A percentile compares a stretch with the other conserved stretches of the same genome.
phyloP scores from a whole-genome alignment of 1,140 invertebrate genomes.

The Propsilocerus akamusi region DNA sequence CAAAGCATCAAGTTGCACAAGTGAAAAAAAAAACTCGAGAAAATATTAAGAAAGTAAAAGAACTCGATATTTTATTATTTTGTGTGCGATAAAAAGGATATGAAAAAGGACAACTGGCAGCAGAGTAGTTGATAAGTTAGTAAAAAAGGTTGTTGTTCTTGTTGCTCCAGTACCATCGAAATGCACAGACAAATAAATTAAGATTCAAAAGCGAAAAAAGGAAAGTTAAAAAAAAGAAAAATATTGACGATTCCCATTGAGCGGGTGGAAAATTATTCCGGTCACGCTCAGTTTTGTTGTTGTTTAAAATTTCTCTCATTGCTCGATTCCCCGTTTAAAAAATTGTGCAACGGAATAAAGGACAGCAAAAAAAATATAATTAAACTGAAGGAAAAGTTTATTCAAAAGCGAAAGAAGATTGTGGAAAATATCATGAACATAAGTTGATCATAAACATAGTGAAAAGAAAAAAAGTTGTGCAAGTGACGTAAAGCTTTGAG shows the following conservation, averaged over 20 bases:
- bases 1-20: too few species aligned
- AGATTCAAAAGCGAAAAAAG: neutral
- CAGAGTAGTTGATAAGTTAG: too few species aligned
- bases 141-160: too few species aligned
- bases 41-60: too few species aligned
- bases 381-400: neutral
- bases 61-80: neutral
- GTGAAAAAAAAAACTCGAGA: constrained; percentile 21
- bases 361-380: neutral
- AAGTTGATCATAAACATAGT: neutral
- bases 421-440: neutral
- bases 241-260: neutral
- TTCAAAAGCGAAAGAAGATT: neutral
- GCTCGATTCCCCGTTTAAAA: too few species aligned
- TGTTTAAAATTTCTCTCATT: neutral
- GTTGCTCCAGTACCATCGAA: too few species aligned
- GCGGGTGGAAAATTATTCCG: neutral
- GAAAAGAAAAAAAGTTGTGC: neutral
- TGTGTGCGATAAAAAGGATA: neutral
- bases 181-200: neutral
- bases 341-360: neutral
- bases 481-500: neutral
- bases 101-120: neutral
- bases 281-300: neutral
- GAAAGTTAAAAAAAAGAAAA: neutral